phyloP scores from a whole-genome alignment of 2,113 vertebrate species.

The Myiagra hebetior region DNA sequence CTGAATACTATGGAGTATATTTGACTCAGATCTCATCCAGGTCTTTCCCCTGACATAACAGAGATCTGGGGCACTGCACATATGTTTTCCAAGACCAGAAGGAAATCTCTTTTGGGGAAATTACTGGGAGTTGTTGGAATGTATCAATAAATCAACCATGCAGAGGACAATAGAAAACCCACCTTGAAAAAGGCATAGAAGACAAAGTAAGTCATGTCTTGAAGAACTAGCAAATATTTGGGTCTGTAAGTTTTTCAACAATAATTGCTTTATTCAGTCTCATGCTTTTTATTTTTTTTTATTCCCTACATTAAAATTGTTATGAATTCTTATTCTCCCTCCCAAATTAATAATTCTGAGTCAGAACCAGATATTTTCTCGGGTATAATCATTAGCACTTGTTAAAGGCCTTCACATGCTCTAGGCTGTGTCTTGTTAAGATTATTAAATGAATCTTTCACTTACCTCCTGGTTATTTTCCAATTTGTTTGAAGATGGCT shows the following conservation, averaged over 20 bases:
- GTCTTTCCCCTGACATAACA: background rate
- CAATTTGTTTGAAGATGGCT: slow-evolving; percentile 51
- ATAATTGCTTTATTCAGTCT: background rate
- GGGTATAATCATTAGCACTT: slow-evolving; percentile 47
- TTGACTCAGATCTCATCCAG: background rate
- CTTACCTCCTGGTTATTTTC: slow-evolving; percentile 48
- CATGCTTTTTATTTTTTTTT: background rate
- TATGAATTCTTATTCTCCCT: background rate
- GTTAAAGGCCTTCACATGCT: slow-evolving; percentile 32
- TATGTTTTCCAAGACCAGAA: background rate
- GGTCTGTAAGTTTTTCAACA: background rate
- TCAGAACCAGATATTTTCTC: slow-evolving; percentile 37
- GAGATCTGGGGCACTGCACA: background rate
- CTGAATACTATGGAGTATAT: background rate
- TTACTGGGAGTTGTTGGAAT: background rate
- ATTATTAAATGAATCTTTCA: slow-evolving; percentile 56
- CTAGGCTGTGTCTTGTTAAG: slow-evolving; percentile 21
- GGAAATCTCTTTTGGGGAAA: background rate
- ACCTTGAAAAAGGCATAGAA: background rate
- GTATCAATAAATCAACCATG: background rate
- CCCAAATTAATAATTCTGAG: slow-evolving; percentile 32
- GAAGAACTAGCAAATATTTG: background rate
- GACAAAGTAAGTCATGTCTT: background rate
- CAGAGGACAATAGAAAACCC: fast-evolving
- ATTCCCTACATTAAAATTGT: background rate